A percentile compares a stretch with the other conserved stretches of the same genome.
phyloP scores from a whole-genome alignment of 2,113 vertebrate genomes.

The Felis chaus region DNA sequence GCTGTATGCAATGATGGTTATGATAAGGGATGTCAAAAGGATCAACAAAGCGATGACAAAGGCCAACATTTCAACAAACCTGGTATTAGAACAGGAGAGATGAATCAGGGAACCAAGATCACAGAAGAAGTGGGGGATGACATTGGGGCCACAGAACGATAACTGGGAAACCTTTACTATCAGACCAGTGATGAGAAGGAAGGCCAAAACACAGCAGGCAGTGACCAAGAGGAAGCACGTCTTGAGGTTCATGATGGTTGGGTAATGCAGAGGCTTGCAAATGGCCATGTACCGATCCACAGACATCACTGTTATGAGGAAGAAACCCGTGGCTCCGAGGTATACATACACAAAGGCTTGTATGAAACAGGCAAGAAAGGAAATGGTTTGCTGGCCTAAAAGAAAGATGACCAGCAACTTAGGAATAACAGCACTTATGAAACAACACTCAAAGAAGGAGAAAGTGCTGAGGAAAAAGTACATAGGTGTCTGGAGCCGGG shows the following conservation, averaged over 20 bases:
- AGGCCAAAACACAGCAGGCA: too few relatives aligned
- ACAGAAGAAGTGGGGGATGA: not conserved
- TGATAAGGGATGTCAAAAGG: not conserved
- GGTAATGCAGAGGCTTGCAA: too few relatives aligned
- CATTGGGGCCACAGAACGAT: too few relatives aligned
- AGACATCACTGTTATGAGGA: slow-evolving; percentile 16
- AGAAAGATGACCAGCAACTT: slow-evolving; percentile 40
- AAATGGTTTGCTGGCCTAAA: not conserved
- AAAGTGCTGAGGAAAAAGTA: slow-evolving; percentile 50
- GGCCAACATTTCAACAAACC: not conserved
- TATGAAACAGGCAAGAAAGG: not conserved
- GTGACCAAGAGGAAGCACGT: too few relatives aligned
- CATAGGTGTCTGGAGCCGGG: not conserved
- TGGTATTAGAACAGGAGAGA: slow-evolving; percentile 36
- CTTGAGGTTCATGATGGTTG: too few relatives aligned
- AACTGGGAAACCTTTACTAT: too few relatives aligned
- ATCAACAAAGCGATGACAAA: not conserved
- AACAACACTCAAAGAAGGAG: not conserved
- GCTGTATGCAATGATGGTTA: not conserved
- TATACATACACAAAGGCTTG: not conserved
- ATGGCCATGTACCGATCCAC: not conserved
- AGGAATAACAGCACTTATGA: not conserved
- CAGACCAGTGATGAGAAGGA: too few relatives aligned
- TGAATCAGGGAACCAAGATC: not conserved
- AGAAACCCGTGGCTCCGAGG: not conserved